These are phyloP conservation scores for Saccopteryx leptura DNA, from an alignment of 2,113 vertebrate genomes.

Conservation along the genomic window DNA sequence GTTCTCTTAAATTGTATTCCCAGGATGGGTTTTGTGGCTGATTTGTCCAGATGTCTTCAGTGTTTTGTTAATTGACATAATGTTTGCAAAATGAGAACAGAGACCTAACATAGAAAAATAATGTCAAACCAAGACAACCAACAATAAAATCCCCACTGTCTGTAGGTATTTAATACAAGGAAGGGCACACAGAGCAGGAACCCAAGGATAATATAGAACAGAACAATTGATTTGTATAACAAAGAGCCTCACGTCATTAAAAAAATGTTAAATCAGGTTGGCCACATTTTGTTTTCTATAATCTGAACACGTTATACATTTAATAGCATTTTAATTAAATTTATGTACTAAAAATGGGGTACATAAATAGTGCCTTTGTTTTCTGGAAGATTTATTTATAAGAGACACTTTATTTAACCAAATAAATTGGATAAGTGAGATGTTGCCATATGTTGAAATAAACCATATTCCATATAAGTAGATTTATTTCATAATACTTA, in stretches of 20 bases:
- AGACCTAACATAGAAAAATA: background rate
- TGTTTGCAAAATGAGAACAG: background rate
- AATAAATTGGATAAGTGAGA: background rate
- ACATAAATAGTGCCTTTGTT: background rate
- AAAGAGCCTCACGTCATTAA: background rate
- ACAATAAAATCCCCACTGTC: background rate
- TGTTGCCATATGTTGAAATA: slow-evolving; percentile 12
- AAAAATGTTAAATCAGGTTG: background rate
- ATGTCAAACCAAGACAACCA: background rate
- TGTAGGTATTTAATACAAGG: background rate
- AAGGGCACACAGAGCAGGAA: background rate
- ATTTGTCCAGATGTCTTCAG: background rate
- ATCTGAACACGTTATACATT: background rate
- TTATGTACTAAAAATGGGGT: background rate
- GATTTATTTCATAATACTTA: slow-evolving; percentile 32
- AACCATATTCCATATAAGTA: background rate
- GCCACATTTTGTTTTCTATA: background rate
- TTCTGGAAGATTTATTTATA: background rate
- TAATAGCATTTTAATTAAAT: slow-evolving; percentile 42
- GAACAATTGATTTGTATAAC: slow-evolving; percentile 24
- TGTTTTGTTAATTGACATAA: background rate
- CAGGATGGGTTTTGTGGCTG: background rate
- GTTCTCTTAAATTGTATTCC: background rate
- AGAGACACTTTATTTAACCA: background rate
- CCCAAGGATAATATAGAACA: background rate